phyloP scores from a whole-genome alignment of 2,888 invertebrate species.

The Diplazon laetatorius region DNA sequence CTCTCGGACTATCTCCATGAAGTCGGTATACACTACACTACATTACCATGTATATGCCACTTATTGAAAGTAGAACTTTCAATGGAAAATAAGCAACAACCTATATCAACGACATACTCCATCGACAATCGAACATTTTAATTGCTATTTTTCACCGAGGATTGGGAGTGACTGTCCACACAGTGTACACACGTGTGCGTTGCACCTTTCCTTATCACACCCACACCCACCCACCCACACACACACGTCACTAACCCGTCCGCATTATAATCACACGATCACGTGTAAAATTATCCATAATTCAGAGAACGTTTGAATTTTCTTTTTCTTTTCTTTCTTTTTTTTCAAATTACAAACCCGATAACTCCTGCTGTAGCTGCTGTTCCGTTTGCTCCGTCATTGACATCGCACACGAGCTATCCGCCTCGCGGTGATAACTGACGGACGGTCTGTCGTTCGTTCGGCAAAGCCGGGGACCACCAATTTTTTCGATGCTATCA shows the following conservation, averaged over 20 bases:
- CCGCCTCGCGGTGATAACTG: slow-evolving; percentile 66
- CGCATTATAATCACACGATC: slow-evolving; percentile 13
- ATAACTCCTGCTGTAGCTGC: slow-evolving; percentile 55
- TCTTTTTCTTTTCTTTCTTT: neutral
- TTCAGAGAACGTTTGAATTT: too few relatives aligned
- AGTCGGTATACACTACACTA: too few relatives aligned
- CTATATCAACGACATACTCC: neutral
- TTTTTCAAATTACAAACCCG: slow-evolving; percentile 57
- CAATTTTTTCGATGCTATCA: slow-evolving; percentile 33
- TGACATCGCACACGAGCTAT: slow-evolving; percentile 66
- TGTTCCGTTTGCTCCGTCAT: slow-evolving; percentile 59
- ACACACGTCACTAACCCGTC: neutral
- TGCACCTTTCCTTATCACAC: neutral
- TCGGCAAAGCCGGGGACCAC: slow-evolving; percentile 50
- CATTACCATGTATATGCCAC: too few relatives aligned
- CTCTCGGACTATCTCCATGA: slow-evolving; percentile 18
- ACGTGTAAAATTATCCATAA: slow-evolving; percentile 10
- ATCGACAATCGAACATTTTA: neutral
- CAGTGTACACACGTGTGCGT: slow-evolving; percentile 33
- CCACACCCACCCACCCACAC: too few relatives aligned
- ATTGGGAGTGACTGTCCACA: slow-evolving; percentile 4
- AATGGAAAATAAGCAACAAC: too few relatives aligned
- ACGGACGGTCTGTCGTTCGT: slow-evolving; percentile 46
- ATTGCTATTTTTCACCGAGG: neutral
- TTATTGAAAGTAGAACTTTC: too few relatives aligned